phyloP scores from a whole-genome alignment of 2,113 vertebrate genomes.

The Vombatus ursinus region DNA sequence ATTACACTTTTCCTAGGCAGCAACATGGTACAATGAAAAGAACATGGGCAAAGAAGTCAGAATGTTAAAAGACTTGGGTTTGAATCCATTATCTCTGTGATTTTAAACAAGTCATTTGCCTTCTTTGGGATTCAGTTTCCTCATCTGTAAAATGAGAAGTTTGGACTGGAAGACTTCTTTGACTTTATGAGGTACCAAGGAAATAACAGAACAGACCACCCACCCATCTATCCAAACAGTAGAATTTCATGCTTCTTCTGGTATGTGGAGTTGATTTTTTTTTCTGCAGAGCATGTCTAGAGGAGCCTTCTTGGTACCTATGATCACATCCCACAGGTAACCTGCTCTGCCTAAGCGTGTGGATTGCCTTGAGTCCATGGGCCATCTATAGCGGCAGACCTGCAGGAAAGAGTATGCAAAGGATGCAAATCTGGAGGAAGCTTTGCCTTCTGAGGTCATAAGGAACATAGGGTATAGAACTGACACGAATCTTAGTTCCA shows the following conservation, averaged over 20 bases:
- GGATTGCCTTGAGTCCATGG: background rate
- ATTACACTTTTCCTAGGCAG: background rate
- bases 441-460: background rate
- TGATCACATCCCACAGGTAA: background rate
- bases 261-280: background rate
- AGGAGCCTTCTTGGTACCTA: background rate
- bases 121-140: background rate
- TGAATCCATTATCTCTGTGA: background rate
- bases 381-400: background rate
- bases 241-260: background rate
- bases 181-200: background rate
- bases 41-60: background rate
- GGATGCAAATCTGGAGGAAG: background rate
- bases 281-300: background rate
- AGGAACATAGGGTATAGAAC: background rate
- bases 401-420: background rate
- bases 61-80: background rate
- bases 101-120: background rate
- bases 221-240: background rate
- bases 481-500: background rate
- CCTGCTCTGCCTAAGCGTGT: background rate
- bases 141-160: background rate
- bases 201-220: background rate
- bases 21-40: background rate
- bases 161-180: background rate